Evolutionary conservation across 2,888 invertebrate genomes (phyloP).

Genomic region (Eurois occulta): DNA sequence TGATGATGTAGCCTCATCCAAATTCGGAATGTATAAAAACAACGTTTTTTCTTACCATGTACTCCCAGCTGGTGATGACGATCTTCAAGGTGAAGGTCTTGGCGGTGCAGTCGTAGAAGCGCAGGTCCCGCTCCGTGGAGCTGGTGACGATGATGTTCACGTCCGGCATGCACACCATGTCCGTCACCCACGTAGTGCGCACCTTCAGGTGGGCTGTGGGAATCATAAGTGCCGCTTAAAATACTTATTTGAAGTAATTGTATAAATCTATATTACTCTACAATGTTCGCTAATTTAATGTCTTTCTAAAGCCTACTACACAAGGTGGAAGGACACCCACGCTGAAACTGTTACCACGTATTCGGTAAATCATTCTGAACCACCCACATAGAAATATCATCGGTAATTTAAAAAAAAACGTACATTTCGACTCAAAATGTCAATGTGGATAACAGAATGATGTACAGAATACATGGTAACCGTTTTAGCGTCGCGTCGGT

Average conservation of each 20-base stretch:
- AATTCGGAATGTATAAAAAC: background rate
- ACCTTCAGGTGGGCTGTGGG: constrained; percentile 90
- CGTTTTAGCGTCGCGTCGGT: no score
- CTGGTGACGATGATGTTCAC: constrained; percentile 94
- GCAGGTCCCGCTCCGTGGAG: constrained; percentile 94
- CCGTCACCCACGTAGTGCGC: constrained; percentile 93
- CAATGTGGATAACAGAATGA: no score
- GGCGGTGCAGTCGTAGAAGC: constrained; percentile 95
- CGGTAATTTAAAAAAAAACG: no score
- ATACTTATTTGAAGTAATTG: background rate
- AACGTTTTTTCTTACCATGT: constrained; percentile 79
- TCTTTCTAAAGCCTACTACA: background rate
- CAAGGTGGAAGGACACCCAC: background rate
- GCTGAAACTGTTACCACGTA: no score
- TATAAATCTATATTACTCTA: background rate
- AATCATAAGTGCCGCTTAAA: background rate
- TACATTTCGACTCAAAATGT: no score
- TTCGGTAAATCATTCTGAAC: no score
- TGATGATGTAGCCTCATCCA: background rate
- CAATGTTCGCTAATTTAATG: background rate
- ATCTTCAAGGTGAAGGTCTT: constrained; percentile 93
- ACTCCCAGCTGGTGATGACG: constrained; percentile 92
- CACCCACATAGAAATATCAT: no score
- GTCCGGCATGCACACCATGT: constrained; percentile 94
- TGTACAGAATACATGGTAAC: no score